Evolutionary conservation across 1,140 invertebrate genomes (phyloP).

Genomic region (Calephelis virginiensis): DNA sequence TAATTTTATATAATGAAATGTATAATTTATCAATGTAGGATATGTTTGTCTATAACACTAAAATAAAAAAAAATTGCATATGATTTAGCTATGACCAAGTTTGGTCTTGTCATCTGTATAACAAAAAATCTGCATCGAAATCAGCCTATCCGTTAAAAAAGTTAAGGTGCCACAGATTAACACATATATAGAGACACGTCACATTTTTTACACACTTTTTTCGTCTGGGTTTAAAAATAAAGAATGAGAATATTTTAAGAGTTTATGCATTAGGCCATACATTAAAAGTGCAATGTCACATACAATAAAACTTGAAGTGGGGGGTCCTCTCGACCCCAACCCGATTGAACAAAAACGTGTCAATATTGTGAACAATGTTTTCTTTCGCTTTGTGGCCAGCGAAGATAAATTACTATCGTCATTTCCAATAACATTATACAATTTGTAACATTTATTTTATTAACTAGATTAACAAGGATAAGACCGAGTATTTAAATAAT

Average conservation of each 20-base stretch:
- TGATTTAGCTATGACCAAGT: too few species aligned
- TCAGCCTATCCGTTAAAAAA: too few species aligned
- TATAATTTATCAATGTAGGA: too few species aligned
- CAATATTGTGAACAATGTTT: constrained; percentile 73
- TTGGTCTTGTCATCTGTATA: too few species aligned
- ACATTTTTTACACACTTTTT: too few species aligned
- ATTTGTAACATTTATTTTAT: constrained; percentile 65
- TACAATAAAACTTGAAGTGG: constrained; percentile 64
- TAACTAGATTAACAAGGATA: constrained; percentile 42
- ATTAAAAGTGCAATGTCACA: constrained; percentile 39
- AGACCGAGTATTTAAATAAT: not conserved
- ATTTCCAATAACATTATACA: constrained; percentile 62
- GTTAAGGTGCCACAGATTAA: too few species aligned
- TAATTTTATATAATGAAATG: too few species aligned
- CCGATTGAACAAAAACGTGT: constrained; percentile 66
- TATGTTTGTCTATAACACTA: too few species aligned
- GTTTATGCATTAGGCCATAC: constrained; percentile 17
- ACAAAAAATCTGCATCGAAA: too few species aligned
- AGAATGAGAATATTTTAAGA: not conserved
- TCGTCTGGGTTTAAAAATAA: too few species aligned
- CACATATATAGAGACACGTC: too few species aligned
- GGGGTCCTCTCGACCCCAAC: constrained; percentile 53
- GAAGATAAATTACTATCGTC: constrained; percentile 69
- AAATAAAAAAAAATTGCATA: too few species aligned
- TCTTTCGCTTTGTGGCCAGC: constrained; percentile 63